Evolutionary conservation across 30 jellyfish, hydroid and myxozoan species (phyloP), one percentile per base, ranked within the genome.

Genomic region (Nemopilema nomurai): DNA sequence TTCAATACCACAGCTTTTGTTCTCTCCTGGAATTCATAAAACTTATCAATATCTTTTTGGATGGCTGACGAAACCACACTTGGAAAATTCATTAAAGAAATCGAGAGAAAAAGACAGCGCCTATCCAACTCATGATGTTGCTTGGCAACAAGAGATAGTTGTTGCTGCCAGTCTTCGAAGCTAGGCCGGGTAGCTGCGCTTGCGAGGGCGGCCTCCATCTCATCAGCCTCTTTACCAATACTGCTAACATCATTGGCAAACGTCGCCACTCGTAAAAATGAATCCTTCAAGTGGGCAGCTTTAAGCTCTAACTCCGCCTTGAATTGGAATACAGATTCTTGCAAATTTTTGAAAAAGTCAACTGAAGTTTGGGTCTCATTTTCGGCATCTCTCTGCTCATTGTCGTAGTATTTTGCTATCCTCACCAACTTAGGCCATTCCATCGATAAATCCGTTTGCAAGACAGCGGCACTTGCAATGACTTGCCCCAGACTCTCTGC

Each of bases 241-340:
- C 33, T 28, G n/a, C 49, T 24, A 3, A 64, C 21, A 13, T n/a
- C 51, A n/a, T 65, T 52, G 23, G 26, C 49, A n/a, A 65, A 25
- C 16, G 51, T 65, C 1, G 8, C 57, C 9, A 53, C 20, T 50
- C 52, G 62, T 16, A 28, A 27, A 0, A 26, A 24, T 4, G 83
- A 76, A 23, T 84, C 68, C 70, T 49, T 51, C 20, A 84, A 7
- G 18, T 62, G 28, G 0, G 19, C 78, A 24, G 4, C n/a, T 27
- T 53, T 67, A 19, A 62, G 23, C 64, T 33, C 93, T 41, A 84
- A 17, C 67, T 70, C 71, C 30, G 93, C 71, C 62, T 63, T 84
- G 26, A 73, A 28, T 24, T 64, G 63, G 23, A 74, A 31, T 18
- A 84, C 27, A 25, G 31, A 28, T 50, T 74, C 93, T 49, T 84